Base-by-base conservation (phyloP, 2,888 invertebrate genomes). In the Lasioglossum malachurum region DNA sequence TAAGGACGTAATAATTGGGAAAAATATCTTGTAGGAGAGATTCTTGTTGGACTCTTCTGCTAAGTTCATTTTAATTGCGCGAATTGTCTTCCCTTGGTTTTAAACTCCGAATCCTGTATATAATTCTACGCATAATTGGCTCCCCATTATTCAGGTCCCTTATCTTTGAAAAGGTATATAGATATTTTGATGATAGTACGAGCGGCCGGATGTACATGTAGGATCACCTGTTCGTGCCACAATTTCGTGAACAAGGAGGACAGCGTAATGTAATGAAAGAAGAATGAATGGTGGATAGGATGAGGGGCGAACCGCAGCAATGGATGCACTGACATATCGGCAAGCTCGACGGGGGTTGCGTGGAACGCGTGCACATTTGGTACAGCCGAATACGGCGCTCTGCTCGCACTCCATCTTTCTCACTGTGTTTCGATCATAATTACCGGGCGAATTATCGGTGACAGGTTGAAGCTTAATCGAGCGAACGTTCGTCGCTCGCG, bases 361-460 rank as follows among this genome's bases (percentile, higher is more conserved):
- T 2, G 38, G 8, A 31, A 64, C 31, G 64, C 64, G 31, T 31
- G 64, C 64, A 35, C 31, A 64, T 64, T 64, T 19, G 23, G 69
- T 23, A 35, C 0, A 38, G 23, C 38, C 23, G 4, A n/a, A 23
- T n/a, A 23, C 35, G 23, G 35, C 67, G 23, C 23, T 38, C 38
- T 4, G 69, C 38, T 19, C 69, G 10, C 67, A 41, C 12, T 41
- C 71, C 23, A 69, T 38, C 23, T 53, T 46, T 46, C 64, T 72
- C 35, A 41, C 77, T 69, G 57, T 27, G 57, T 69, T 78, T 76
- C 83, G 78, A 78, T 78, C 83, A 74, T 83, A 83, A 87, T 87
- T 83, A 83, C 87, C 87, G 44, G 57, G 3, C 67, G 87, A 80
- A 87, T 87, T 80, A 80, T 87, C 87, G 80, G 74, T 38, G 80